phyloP scores from a whole-genome alignment of 2,113 vertebrate species.

The Labeo rohita region DNA sequence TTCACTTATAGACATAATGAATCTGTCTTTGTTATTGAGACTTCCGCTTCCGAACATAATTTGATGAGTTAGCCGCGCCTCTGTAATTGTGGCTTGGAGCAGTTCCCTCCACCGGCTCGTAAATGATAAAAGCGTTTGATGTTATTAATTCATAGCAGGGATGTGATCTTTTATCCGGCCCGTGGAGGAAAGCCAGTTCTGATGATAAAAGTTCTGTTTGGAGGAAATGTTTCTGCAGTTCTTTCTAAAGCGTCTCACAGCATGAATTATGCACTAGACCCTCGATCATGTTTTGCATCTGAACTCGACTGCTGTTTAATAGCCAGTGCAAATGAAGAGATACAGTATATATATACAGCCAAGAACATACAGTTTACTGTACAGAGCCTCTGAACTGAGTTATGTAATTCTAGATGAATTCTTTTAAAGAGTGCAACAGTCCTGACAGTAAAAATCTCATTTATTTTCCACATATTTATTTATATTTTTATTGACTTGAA shows the following conservation, averaged over 20 bases:
- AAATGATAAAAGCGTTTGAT: conserved; percentile 52
- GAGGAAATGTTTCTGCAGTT: conserved; percentile 1
- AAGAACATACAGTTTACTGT: background rate
- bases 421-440: background rate
- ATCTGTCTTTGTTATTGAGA: conserved; percentile 52
- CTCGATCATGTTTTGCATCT: background rate
- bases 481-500: background rate
- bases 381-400: background rate
- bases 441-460: background rate
- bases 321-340: background rate
- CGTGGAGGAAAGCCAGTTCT: conserved; percentile 19
- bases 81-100: conserved; percentile 62
- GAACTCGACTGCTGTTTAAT: background rate
- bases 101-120: conserved; percentile 35
- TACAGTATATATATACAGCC: background rate
- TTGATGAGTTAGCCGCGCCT: conserved; percentile 23
- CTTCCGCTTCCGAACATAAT: conserved; percentile 24
- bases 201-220: conserved; percentile 14
- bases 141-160: conserved; percentile 54
- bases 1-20: background rate
- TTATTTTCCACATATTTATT: too few species aligned
- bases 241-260: conserved; percentile 2
- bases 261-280: conserved; percentile 30
- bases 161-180: conserved; percentile 36
- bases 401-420: background rate